Evolutionary conservation across 2,888 invertebrate species (phyloP).

Genomic region (Syrphus vitripennis): DNA sequence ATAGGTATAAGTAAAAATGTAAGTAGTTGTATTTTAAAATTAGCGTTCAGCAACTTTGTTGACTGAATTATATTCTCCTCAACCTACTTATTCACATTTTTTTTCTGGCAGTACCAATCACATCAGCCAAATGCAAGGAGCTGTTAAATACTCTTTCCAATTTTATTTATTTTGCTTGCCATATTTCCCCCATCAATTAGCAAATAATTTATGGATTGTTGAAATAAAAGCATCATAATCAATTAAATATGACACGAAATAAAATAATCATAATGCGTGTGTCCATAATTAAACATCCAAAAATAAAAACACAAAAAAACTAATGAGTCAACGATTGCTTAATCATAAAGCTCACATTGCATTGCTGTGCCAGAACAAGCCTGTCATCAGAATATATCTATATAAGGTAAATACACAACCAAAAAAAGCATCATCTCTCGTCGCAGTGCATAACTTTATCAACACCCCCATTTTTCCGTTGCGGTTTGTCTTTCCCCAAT

Average conservation of each 20-base stretch:
- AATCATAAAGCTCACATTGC: constrained; percentile 35
- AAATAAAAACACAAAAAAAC: constrained; percentile 1
- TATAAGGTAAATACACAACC: background rate
- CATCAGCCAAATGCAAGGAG: too few relatives aligned
- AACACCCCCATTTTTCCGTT: background rate
- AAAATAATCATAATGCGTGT: constrained; percentile 2
- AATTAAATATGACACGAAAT: constrained; percentile 4
- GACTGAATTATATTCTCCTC: too few relatives aligned
- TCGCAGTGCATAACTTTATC: constrained; percentile 12
- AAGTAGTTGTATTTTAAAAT: too few relatives aligned
- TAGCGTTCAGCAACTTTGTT: too few relatives aligned
- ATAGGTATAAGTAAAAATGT: too few relatives aligned
- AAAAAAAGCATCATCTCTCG: background rate
- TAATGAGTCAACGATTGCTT: constrained; percentile 50
- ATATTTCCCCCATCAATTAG: background rate
- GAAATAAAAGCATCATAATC: background rate
- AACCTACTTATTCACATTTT: too few relatives aligned
- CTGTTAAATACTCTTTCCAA: background rate
- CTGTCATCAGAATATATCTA: background rate
- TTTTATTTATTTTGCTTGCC: background rate
- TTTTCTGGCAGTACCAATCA: too few relatives aligned
- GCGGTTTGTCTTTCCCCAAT: background rate
- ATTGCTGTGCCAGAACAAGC: background rate
- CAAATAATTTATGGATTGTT: background rate
- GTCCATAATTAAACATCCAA: constrained; percentile 29